Evolutionary conservation across 1,140 invertebrate genomes (phyloP).

Genomic region (Hyposmocoma kahamanoa): DNA sequence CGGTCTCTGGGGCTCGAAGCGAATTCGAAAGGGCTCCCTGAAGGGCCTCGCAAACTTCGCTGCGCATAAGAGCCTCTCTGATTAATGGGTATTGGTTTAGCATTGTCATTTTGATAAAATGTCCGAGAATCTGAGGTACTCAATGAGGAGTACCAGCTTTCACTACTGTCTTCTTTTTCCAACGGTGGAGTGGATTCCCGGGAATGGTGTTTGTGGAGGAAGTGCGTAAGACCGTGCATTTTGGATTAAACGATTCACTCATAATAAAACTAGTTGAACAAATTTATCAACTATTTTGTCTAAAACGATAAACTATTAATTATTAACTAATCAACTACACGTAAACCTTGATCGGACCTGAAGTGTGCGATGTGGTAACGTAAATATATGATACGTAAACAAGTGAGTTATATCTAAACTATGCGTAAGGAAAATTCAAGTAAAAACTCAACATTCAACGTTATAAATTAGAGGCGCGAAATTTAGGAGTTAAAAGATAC

Average conservation of each 20-base stretch:
- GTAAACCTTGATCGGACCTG: no score
- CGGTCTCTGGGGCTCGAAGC: constrained; percentile 52
- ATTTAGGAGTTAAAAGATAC: no score
- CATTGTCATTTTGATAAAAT: constrained; percentile 22
- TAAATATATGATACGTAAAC: no score
- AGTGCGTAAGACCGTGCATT: constrained; percentile 56
- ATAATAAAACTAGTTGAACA: no score
- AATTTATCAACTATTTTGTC: no score
- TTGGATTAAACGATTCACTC: constrained; percentile 15
- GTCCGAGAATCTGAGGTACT: constrained; percentile 35
- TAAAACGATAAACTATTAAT: no score
- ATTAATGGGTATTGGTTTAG: constrained; percentile 43
- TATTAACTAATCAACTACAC: no score
- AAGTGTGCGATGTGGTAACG: no score
- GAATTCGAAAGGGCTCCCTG: constrained; percentile 41
- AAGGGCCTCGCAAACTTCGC: constrained; percentile 32
- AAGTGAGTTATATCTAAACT: no score
- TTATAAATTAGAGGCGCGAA: no score
- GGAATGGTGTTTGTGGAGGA: constrained; percentile 49
- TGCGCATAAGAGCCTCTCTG: constrained; percentile 34
- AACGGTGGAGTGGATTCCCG: constrained; percentile 43
- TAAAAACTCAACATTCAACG: no score
- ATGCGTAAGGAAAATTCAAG: no score
- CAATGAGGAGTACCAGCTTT: constrained; percentile 44
- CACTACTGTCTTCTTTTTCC: constrained; percentile 38